Conservation (phyloP, 2,888 invertebrate genomes). For the Nemotelus nigrinus region DNA sequence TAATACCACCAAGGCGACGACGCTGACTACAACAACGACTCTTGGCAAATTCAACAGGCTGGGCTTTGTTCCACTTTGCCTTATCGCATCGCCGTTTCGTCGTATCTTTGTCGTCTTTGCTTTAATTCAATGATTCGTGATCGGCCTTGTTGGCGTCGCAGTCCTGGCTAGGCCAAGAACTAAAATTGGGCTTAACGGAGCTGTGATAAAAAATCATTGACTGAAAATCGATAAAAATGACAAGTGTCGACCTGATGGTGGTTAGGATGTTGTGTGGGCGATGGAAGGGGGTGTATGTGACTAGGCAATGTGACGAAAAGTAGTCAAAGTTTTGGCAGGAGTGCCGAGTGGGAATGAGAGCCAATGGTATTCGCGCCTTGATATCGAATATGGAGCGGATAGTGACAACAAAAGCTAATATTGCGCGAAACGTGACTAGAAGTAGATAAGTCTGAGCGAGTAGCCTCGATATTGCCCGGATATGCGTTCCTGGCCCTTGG, state of each 20-base stretch:
- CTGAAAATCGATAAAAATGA: constrained; percentile 50
- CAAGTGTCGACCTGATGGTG: constrained; percentile 40
- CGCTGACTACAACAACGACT: background rate
- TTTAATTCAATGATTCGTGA: constrained; percentile 48
- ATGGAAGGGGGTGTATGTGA: background rate
- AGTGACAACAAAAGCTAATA: constrained; percentile 46
- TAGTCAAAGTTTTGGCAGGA: background rate
- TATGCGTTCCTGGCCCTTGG: background rate
- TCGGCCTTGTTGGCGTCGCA: background rate
- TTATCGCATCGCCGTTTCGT: constrained; percentile 7
- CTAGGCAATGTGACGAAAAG: background rate
- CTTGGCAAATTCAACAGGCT: constrained; percentile 46
- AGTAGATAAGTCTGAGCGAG: constrained; percentile 48
- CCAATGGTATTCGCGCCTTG: constrained; percentile 3
- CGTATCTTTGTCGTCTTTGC: constrained; percentile 37
- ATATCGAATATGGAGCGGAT: background rate
- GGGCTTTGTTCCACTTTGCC: constrained; percentile 26
- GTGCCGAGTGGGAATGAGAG: background rate
- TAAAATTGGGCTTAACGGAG: constrained; percentile 5
- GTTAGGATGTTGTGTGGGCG: background rate
- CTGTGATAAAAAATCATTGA: constrained; percentile 45
- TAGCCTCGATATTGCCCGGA: background rate
- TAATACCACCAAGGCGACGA: background rate
- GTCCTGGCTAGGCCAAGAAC: background rate
- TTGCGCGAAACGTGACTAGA: constrained; percentile 50